Evolutionary conservation across 2,113 vertebrate species (phyloP).

Genomic region (Nibea coibor): DNA sequence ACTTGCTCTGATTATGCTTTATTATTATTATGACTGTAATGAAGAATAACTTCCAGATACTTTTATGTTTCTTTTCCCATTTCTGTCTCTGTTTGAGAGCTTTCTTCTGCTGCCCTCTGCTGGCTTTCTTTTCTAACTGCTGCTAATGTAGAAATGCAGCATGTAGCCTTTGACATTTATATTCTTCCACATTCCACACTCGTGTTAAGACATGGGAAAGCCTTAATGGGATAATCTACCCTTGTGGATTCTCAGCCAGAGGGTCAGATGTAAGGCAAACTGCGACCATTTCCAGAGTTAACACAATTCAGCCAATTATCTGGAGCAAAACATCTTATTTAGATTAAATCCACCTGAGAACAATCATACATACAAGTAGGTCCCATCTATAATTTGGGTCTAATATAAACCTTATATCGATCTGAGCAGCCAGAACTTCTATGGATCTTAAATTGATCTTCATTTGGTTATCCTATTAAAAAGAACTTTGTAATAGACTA

Average conservation of each 20-base stretch:
- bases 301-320: background rate
- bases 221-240: background rate
- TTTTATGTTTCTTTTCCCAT: background rate
- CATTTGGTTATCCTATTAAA: background rate
- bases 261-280: background rate
- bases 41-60: background rate
- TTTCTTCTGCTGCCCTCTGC: constrained; percentile 41
- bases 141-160: background rate
- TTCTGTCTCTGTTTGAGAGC: background rate
- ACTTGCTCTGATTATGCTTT: background rate
- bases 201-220: background rate
- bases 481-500: background rate
- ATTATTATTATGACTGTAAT: background rate
- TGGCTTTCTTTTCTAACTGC: constrained; percentile 16
- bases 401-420: background rate
- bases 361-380: background rate
- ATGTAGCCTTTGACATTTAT: background rate
- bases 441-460: background rate
- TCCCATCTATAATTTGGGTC: background rate
- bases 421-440: background rate
- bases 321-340: background rate
- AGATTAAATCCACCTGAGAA: background rate
- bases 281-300: no score
- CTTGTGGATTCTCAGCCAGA: background rate
- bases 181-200: background rate